Conservation (phyloP, 2,888 invertebrate genomes). For the Acheta domesticus region DNA sequence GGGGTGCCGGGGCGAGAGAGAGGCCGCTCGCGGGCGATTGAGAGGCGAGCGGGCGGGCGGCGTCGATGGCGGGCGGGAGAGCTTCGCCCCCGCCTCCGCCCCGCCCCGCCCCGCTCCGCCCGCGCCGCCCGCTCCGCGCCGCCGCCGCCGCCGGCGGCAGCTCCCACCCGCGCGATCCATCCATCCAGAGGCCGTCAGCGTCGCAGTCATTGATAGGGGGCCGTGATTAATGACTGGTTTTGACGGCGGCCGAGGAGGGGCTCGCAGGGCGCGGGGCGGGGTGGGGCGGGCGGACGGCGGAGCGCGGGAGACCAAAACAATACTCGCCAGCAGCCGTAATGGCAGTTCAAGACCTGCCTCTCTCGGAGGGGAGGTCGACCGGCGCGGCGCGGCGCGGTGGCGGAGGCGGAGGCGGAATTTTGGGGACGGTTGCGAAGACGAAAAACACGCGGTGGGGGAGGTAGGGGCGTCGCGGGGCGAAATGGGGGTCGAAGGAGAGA, state of each 20-base stretch:
- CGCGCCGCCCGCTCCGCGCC: not conserved
- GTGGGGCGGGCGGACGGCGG: not conserved
- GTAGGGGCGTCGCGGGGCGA: not conserved
- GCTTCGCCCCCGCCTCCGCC: not conserved
- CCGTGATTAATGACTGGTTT: conserved; percentile 9
- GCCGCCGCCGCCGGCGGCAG: not conserved
- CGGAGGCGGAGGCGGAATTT: not conserved
- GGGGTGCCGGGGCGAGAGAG: not conserved
- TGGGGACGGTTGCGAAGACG: conserved; percentile 7
- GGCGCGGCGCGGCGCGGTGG: too few species aligned
- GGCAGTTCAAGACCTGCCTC: not conserved
- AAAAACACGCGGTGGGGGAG: not conserved
- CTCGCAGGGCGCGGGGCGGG: not conserved
- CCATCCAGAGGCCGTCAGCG: conserved; percentile 4
- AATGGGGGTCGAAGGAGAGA: not conserved
- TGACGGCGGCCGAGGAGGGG: not conserved
- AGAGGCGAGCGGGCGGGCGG: not conserved
- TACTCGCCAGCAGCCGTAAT: not conserved
- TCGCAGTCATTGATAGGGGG: conserved; percentile 3
- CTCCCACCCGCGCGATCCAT: not conserved
- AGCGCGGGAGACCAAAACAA: conserved; percentile 3
- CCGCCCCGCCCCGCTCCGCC: not conserved
- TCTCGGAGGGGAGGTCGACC: not conserved
- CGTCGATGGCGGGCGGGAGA: not conserved
- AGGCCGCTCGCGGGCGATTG: not conserved